Percentiles rank a stretch among this genome's conserved stretches.
Evolutionary conservation across 1,140 invertebrate genomes (phyloP).

Genomic region (Atopsyche davidsoni): DNA sequence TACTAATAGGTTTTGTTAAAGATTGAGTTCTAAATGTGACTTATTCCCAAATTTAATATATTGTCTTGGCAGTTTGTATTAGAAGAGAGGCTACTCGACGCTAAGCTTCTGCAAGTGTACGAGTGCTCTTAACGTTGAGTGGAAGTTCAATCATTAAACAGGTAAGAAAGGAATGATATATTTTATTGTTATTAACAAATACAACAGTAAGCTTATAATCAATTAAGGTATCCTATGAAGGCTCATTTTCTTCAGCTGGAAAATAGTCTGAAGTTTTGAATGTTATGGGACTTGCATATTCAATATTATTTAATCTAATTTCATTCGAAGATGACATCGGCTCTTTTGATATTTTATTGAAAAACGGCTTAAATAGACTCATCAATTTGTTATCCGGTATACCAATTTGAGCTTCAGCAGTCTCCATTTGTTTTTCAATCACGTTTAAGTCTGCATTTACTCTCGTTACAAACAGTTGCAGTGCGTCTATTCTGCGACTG

Average conservation of each 20-base stretch:
- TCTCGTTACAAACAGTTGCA: constrained; percentile 38
- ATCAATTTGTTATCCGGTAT: constrained; percentile 42
- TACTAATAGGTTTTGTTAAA: too few relatives aligned
- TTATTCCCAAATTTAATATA: too few relatives aligned
- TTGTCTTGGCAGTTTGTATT: too few relatives aligned
- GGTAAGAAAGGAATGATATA: too few relatives aligned
- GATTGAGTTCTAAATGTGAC: too few relatives aligned
- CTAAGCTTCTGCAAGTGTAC: too few relatives aligned
- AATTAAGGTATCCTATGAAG: background rate
- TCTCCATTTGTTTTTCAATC: constrained; percentile 43
- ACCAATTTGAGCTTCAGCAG: constrained; percentile 44
- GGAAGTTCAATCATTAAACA: too few relatives aligned
- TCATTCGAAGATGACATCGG: constrained; percentile 14
- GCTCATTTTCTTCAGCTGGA: constrained; percentile 21
- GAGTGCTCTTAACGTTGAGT: too few relatives aligned
- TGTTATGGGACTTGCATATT: constrained; percentile 33
- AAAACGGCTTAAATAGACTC: constrained; percentile 42
- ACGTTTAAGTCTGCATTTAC: constrained; percentile 40
- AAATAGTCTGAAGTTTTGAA: constrained; percentile 41
- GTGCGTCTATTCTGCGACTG: constrained; percentile 40
- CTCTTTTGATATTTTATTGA: constrained; percentile 36
- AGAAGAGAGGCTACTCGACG: too few relatives aligned
- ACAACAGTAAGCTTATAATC: too few relatives aligned
- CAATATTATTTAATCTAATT: constrained; percentile 16
- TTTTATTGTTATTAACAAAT: too few relatives aligned